Evolutionary conservation across 2,113 vertebrate genomes (phyloP).

Genomic region (Phrynosoma blainvillii): DNA sequence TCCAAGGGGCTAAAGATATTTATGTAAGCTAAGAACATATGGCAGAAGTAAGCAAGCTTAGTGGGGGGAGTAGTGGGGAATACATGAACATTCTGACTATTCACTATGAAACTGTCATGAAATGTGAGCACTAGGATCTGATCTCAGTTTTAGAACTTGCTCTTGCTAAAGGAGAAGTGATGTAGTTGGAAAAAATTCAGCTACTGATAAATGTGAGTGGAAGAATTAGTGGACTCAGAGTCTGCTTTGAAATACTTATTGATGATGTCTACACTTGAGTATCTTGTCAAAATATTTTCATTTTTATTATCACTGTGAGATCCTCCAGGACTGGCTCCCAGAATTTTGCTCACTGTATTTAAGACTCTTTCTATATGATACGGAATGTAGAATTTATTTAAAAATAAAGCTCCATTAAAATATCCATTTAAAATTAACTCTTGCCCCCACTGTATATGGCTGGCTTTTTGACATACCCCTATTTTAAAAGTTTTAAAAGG

Average conservation of each 20-base stretch:
- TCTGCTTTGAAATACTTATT: conserved; percentile 73
- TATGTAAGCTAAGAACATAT: conserved; percentile 80
- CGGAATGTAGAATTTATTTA: neutral
- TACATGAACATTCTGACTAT: conserved; percentile 38
- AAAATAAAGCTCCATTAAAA: neutral
- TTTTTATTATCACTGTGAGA: conserved; percentile 56
- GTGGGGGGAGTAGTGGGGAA: conserved; percentile 46
- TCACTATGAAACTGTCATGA: conserved; percentile 38
- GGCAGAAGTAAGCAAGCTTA: conserved; percentile 74
- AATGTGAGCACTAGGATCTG: conserved; percentile 25
- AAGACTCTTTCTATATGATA: conserved; percentile 23
- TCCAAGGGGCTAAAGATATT: conserved; percentile 81
- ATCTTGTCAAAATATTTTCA: conserved; percentile 72
- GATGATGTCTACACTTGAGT: conserved; percentile 67
- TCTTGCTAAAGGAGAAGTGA: conserved; percentile 51
- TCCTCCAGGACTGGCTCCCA: conserved; percentile 57
- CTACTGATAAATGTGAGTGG: conserved; percentile 67
- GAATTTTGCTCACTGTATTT: conserved; percentile 40
- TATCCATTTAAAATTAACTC: neutral
- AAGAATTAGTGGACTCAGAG: conserved; percentile 66
- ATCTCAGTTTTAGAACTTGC: conserved; percentile 31
- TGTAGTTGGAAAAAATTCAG: conserved; percentile 56
- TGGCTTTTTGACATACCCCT: neutral
- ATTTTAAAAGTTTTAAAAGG: neutral
- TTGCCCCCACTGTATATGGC: neutral